These are phyloP conservation scores for Holothuria glaberrima DNA, from an alignment of 35 echinoderm and acorn worm genomes.

Conservation along the genomic window DNA sequence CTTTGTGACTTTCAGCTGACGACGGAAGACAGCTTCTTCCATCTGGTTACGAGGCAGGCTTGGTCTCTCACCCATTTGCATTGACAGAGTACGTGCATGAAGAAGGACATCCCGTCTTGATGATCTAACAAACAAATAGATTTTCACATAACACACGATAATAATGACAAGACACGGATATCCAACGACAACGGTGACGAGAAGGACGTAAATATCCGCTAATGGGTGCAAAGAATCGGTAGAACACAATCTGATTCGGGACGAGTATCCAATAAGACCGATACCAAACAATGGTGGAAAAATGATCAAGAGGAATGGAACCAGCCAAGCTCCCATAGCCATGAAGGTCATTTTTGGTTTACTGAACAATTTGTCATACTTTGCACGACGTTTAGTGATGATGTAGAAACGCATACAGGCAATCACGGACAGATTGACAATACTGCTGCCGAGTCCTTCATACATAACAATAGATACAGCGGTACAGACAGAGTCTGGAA, in stretches of 20 bases:
- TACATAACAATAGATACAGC: constrained; percentile 23
- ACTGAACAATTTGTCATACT: constrained; percentile 41
- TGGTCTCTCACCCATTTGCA: not conserved
- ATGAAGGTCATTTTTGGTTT: constrained; percentile 38
- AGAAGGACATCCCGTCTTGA: no score
- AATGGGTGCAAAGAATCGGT: constrained; percentile 35
- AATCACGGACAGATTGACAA: constrained; percentile 59
- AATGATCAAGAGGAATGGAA: constrained; percentile 19
- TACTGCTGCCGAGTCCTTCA: constrained; percentile 21
- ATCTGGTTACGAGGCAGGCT: constrained; percentile 20
- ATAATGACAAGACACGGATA: no score
- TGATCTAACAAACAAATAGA: no score
- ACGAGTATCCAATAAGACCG: constrained; percentile 62
- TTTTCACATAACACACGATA: no score
- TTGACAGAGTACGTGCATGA: no score
- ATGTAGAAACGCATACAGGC: constrained; percentile 43
- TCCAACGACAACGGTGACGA: no score
- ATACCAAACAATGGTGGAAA: constrained; percentile 56
- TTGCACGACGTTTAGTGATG: constrained; percentile 36
- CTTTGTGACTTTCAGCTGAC: constrained; percentile 62
- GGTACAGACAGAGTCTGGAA: constrained; percentile 28
- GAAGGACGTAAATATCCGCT: not conserved
- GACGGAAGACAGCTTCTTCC: constrained; percentile 21
- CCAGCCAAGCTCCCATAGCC: constrained; percentile 48
- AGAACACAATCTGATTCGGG: constrained; percentile 53